Evolutionary conservation across 2,113 vertebrate species (phyloP).

Genomic region (Hippocampus barbouri): DNA sequence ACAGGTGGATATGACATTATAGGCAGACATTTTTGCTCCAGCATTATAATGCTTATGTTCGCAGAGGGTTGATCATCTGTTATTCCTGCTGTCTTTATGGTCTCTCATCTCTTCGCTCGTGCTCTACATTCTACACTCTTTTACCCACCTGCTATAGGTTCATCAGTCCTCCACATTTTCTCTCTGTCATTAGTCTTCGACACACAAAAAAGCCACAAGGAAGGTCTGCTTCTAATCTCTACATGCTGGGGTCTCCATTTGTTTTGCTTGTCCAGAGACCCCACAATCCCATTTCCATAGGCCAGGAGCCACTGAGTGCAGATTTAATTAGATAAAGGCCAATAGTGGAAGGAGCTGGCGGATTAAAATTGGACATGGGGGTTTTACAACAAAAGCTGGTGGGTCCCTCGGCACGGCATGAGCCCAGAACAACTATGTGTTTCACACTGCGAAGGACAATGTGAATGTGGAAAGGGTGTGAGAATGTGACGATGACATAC

Average conservation of each 20-base stretch:
- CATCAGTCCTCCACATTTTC: constrained; percentile 22
- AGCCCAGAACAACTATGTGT: constrained; percentile 46
- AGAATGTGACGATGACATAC: constrained; percentile 55
- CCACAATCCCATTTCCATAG: constrained; percentile 62
- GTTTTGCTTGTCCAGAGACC: constrained; percentile 73
- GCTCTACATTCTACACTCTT: constrained; percentile 12
- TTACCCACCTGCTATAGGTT: constrained; percentile 16
- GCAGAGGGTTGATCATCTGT: not conserved
- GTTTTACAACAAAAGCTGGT: constrained; percentile 48
- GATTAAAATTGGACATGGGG: constrained; percentile 73
- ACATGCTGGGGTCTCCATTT: constrained; percentile 70
- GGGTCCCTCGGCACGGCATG: constrained; percentile 55
- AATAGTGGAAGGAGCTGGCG: constrained; percentile 64
- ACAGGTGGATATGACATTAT: constrained; percentile 69
- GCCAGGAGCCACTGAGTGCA: constrained; percentile 66
- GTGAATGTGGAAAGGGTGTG: constrained; percentile 43
- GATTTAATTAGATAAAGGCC: constrained; percentile 75
- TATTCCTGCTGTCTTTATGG: not conserved
- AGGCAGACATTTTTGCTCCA: constrained; percentile 45
- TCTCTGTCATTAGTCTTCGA: constrained; percentile 19
- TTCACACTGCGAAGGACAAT: constrained; percentile 59
- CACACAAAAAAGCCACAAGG: constrained; percentile 65
- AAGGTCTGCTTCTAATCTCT: constrained; percentile 74
- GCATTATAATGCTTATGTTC: constrained; percentile 36
- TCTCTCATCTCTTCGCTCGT: constrained; percentile 6